Conservation (phyloP, 2,888 invertebrate genomes). For the Neoaliturus tenellus region DNA sequence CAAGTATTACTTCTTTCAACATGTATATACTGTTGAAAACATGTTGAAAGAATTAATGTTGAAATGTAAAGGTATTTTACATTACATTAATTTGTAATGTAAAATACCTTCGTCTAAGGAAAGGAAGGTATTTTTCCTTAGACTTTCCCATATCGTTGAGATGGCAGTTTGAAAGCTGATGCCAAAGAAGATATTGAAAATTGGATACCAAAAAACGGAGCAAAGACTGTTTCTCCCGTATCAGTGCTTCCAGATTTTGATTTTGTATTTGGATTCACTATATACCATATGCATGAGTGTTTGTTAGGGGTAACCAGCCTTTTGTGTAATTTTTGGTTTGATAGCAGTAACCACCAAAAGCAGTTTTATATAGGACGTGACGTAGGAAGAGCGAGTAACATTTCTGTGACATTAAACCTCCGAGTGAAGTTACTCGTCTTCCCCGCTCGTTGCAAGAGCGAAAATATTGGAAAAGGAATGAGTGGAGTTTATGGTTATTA, state of each 20-base stretch:
- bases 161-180: not conserved
- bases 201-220: not conserved
- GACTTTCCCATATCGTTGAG: not conserved
- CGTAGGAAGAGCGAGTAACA: too few relatives aligned
- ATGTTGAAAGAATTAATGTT: too few relatives aligned
- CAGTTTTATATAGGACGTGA: not conserved
- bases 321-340: not conserved
- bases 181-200: not conserved
- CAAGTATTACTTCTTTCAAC: not conserved
- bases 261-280: not conserved
- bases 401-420: too few relatives aligned
- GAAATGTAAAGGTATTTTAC: too few relatives aligned
- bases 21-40: too few relatives aligned
- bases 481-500: too few relatives aligned
- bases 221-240: not conserved
- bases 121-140: too few relatives aligned
- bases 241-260: not conserved
- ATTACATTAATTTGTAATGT: too few relatives aligned
- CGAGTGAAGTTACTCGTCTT: too few relatives aligned
- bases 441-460: too few relatives aligned
- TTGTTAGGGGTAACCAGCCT: not conserved
- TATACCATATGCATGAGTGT: not conserved
- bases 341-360: not conserved
- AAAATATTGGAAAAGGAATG: too few relatives aligned
- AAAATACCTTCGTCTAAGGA: too few relatives aligned